Percentiles rank a stretch among this genome's conserved stretches.
Evolutionary conservation across 2,888 invertebrate genomes (phyloP).

Genomic region (Omphaloscelis lunosa): DNA sequence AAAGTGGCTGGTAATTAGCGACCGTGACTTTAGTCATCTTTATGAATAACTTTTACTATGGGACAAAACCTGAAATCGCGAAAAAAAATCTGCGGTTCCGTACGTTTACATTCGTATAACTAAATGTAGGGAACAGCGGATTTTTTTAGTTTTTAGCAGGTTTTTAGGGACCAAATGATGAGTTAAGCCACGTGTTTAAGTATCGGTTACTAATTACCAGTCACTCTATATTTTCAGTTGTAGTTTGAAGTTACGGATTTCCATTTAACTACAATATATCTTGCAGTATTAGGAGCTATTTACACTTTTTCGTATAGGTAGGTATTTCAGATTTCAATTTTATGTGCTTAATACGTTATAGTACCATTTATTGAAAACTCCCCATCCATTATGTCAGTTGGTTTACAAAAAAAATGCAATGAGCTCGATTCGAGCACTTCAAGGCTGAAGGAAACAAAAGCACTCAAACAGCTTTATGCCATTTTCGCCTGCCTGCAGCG

Average conservation of each 20-base stretch:
- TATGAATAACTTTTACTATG: too few species aligned
- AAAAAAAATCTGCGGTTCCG: too few species aligned
- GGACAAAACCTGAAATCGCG: too few species aligned
- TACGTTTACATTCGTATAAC: too few species aligned
- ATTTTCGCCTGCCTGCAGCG: slow-evolving; percentile 73
- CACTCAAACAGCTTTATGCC: slow-evolving; percentile 76
- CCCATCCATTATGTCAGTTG: slow-evolving; percentile 57
- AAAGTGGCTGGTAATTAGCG: too few species aligned
- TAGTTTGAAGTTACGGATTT: background rate
- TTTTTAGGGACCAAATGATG: too few species aligned
- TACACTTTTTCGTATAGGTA: background rate
- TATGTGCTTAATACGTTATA: background rate
- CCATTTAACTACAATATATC: background rate
- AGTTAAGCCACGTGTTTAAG: too few species aligned
- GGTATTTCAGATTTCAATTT: background rate
- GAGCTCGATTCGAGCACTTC: slow-evolving; percentile 71
- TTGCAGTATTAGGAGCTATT: background rate
- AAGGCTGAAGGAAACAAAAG: slow-evolving; percentile 75
- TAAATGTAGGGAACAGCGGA: too few species aligned
- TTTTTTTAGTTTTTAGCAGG: too few species aligned
- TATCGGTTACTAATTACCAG: too few species aligned
- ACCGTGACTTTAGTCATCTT: too few species aligned
- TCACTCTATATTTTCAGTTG: background rate
- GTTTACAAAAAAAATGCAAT: slow-evolving; percentile 60
- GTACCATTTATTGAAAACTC: slow-evolving; percentile 15